phyloP scores from a whole-genome alignment of 2,113 vertebrate genomes.

The Xenus cinereus region DNA sequence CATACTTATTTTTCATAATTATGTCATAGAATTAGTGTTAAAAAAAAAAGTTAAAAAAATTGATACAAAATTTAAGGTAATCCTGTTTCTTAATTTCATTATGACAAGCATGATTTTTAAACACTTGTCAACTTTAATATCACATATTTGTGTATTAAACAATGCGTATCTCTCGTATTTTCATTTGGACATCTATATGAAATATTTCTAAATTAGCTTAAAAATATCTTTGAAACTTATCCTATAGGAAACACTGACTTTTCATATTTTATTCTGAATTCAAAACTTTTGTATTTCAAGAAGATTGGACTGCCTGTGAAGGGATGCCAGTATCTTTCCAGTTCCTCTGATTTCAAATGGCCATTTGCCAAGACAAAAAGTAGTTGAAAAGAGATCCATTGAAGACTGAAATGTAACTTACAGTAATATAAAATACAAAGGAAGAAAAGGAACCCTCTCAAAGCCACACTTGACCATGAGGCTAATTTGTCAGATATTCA shows the following conservation, averaged over 20 bases:
- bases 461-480: background rate
- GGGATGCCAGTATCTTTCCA: background rate
- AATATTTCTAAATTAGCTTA: background rate
- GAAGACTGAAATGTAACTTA: background rate
- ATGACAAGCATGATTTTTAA: background rate
- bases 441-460: background rate
- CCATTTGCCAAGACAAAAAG: background rate
- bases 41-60: background rate
- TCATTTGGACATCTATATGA: background rate
- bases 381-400: background rate
- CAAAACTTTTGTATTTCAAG: background rate
- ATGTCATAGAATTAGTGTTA: background rate
- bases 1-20: slow-evolving; percentile 16
- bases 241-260: background rate
- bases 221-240: background rate
- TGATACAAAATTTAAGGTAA: background rate
- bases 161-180: background rate
- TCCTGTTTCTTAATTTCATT: background rate
- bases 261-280: background rate
- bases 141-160: background rate
- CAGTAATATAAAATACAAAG: background rate
- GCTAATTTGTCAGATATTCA: background rate
- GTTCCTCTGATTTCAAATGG: background rate
- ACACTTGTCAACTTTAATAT: background rate
- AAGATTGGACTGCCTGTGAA: background rate